Evolutionary conservation across 2,113 vertebrate genomes (phyloP).

Genomic region (Cryptomyrus ogoouensis): DNA sequence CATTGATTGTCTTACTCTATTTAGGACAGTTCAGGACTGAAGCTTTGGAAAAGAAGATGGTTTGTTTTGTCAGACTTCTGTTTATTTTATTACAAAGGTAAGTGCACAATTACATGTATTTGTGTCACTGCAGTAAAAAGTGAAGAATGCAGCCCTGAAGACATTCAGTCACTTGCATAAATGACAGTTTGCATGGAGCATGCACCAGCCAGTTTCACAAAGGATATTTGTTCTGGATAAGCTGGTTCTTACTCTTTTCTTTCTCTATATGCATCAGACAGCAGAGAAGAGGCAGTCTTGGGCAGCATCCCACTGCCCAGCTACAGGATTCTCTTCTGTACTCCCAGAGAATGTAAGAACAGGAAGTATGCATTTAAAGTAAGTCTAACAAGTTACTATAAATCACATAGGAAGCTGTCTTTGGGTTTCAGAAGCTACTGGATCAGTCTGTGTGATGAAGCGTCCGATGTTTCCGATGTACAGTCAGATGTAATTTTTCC

Average conservation of each 20-base stretch:
- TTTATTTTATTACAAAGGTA: constrained; percentile 76
- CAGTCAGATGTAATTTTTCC: neutral
- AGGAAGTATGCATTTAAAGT: constrained; percentile 83
- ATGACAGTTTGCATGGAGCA: constrained; percentile 19
- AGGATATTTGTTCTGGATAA: neutral
- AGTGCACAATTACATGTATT: neutral
- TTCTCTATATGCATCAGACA: constrained; percentile 58
- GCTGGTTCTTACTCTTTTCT: neutral
- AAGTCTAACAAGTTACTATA: constrained; percentile 24
- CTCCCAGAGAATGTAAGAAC: constrained; percentile 71
- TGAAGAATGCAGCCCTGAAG: neutral
- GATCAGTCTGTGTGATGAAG: neutral
- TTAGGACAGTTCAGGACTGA: constrained; percentile 80
- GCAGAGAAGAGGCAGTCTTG: constrained; percentile 76
- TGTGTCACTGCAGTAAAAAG: neutral
- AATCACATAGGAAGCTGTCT: neutral
- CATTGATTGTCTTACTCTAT: neutral
- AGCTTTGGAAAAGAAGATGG: constrained; percentile 86
- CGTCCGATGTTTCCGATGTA: neutral
- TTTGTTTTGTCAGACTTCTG: constrained; percentile 84
- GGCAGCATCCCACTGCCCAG: constrained; percentile 83
- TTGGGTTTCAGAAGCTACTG: neutral
- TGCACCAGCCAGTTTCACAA: neutral
- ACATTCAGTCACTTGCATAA: neutral
- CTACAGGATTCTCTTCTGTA: constrained; percentile 75